Base-by-base conservation (phyloP, 1,140 invertebrate species). In the Achatina immaculata region DNA sequence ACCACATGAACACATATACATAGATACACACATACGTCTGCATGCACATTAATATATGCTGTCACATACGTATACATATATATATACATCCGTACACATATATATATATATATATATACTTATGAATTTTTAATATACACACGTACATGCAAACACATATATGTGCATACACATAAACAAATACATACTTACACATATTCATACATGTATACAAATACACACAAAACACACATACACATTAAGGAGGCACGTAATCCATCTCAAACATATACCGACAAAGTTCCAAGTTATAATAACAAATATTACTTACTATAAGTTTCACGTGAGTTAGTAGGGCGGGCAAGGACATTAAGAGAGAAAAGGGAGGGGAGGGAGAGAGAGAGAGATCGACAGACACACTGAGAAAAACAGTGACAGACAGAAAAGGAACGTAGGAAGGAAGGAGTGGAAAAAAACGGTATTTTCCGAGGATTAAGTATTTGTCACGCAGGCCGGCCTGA, bases 341-440 rank as follows among this genome's bases (percentile, higher is more conserved):
- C n/a, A n/a, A n/a, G n/a, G 40, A 51, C 14, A 71, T 24, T 24
- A 19, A 36, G 31, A 36, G 19, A 19, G 34, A 19, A 36, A 14
- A 40, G 65, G 28, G 28, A 28, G 38, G 42, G 36, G 66, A 36
- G 42, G 28, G 42, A 43, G 28, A 43, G 66, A 48, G 38, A 38
- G 62, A 69, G 78, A 69, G 62, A 69, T 62, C 73, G 78, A 79
- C 65, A 40, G 62, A 40, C 65, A 74, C 68, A 58, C 68, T 73
- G 68, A 51, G 38, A 45, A 75, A 43, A n/a, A n/a, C n/a, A 74
- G 42, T 51, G 79, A 81, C 19, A 58, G 80, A 76, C 69, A 55
- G 7, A 75, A 6, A 75, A 21, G 45, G 51, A 74, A 14, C 7
- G 34, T 6, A 24, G 36, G 79, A 75, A 21, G 19, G 68, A 71